Evolutionary conservation across 2,888 invertebrate species (phyloP).

Genomic region (Lasius platythorax): DNA sequence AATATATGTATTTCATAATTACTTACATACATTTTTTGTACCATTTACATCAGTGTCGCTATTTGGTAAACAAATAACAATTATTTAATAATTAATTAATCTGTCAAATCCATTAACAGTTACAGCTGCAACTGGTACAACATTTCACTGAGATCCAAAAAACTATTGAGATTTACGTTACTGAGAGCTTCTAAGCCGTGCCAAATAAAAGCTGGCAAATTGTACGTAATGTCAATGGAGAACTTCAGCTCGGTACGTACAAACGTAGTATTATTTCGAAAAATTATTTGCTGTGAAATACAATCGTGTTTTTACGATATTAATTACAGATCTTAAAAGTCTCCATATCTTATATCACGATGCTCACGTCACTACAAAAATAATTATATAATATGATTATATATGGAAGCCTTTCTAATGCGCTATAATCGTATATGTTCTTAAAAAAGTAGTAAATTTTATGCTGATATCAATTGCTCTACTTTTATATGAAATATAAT

Average conservation of each 20-base stretch:
- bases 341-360: constrained; percentile 7
- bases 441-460: not conserved
- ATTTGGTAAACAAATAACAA: not conserved
- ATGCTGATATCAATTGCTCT: not conserved
- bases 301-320: not conserved
- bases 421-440: not conserved
- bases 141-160: constrained; percentile 11
- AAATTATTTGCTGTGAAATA: not conserved
- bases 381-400: not conserved
- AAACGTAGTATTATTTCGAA: not conserved
- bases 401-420: no score
- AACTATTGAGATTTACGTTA: constrained; percentile 14
- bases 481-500: not conserved
- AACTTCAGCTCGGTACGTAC: constrained; percentile 18
- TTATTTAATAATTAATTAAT: not conserved
- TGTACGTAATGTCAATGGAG: constrained; percentile 31
- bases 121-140: constrained; percentile 36
- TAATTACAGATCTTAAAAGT: not conserved
- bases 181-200: constrained; percentile 26
- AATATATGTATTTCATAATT: not conserved
- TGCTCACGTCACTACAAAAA: constrained; percentile 11
- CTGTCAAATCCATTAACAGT: not conserved
- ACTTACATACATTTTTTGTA: not conserved
- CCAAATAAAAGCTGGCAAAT: constrained; percentile 31
- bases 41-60: not conserved